Conservation (phyloP, 2,888 invertebrate genomes). For the Phalera bucephala region DNA sequence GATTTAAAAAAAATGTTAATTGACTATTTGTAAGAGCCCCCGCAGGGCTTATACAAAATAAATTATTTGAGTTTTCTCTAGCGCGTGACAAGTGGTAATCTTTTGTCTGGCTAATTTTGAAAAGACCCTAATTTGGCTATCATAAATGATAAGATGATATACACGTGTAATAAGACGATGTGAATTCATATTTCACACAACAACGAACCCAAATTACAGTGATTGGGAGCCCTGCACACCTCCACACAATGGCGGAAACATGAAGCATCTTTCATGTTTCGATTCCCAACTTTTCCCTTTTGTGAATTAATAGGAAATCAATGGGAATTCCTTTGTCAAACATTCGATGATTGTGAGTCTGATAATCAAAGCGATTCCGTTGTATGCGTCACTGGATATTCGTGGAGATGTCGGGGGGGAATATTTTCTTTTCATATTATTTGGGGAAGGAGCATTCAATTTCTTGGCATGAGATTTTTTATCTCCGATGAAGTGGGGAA, state of each 20-base stretch:
- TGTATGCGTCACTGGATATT: neutral
- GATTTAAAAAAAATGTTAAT: no score
- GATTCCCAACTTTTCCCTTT: conserved; percentile 35
- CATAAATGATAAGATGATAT: no score
- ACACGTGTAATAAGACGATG: conserved; percentile 7
- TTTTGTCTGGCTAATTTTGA: no score
- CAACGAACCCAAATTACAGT: conserved; percentile 19
- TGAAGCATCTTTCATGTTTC: conserved; percentile 39
- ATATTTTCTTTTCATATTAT: neutral
- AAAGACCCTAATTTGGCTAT: no score
- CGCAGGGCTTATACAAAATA: no score
- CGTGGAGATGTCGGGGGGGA: neutral
- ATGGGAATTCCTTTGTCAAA: conserved; percentile 36
- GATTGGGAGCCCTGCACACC: no score
- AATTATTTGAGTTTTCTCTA: no score
- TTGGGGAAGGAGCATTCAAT: no score
- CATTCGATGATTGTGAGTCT: conserved; percentile 17
- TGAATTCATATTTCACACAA: conserved; percentile 13
- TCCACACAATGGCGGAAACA: conserved; percentile 36
- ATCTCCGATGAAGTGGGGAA: no score
- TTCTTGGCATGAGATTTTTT: no score
- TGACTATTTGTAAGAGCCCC: no score
- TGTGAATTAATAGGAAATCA: conserved; percentile 46
- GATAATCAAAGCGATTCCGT: conserved; percentile 30
- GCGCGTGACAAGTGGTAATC: no score